Conservation (phyloP, 2,797 vertebrate genomes). For the Rhinella marina region DNA sequence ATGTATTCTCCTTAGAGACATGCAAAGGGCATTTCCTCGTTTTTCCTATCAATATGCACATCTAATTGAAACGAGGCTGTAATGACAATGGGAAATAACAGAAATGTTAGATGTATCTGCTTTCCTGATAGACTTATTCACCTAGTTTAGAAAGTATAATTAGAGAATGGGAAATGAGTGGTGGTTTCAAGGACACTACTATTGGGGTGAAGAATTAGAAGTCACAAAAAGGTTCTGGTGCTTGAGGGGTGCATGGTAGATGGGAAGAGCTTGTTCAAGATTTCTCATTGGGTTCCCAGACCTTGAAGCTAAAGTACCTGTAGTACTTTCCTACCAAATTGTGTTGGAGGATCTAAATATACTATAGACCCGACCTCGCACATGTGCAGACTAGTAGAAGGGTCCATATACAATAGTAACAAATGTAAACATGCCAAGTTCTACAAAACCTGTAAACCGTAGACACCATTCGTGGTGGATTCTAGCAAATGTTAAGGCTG, state of each 20-base stretch:
- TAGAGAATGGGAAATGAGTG: background rate
- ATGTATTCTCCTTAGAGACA: conserved; percentile 39
- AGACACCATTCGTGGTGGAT: too few species aligned
- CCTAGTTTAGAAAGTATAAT: background rate
- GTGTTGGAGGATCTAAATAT: too few species aligned
- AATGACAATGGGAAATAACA: conserved; percentile 27
- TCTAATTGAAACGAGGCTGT: conserved; percentile 25
- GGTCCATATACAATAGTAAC: too few species aligned
- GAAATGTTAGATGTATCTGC: conserved; percentile 18
- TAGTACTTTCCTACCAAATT: too few species aligned
- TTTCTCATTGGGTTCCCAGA: too few species aligned
- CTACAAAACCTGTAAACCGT: too few species aligned
- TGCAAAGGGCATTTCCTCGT: conserved; percentile 21
- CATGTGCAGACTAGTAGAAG: too few species aligned
- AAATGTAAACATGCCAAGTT: too few species aligned
- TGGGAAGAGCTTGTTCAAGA: too few species aligned
- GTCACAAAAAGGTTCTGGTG: background rate
- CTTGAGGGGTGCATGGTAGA: background rate
- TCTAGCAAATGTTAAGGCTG: too few species aligned
- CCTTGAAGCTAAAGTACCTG: too few species aligned
- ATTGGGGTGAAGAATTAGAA: background rate
- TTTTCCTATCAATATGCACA: conserved; percentile 31
- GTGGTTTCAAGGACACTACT: background rate
- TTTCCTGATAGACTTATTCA: background rate
- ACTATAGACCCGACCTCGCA: too few species aligned